These are phyloP conservation scores for Otus sunia DNA, from an alignment of 2,113 vertebrate genomes.

Conservation along the genomic window DNA sequence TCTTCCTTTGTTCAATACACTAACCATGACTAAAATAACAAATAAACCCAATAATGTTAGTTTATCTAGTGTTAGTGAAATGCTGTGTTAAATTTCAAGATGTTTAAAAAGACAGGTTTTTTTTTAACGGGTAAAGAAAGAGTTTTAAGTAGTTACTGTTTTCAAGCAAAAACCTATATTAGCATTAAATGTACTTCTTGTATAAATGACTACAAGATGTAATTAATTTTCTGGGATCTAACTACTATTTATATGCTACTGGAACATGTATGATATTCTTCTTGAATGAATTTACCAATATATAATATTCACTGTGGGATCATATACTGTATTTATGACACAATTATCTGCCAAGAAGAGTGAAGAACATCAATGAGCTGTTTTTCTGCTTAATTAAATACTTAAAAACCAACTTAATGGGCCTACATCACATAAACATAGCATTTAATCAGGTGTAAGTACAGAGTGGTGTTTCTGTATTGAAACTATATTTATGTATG, in stretches of 20 bases:
- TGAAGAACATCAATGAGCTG: constrained; percentile 17
- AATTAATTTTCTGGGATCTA: background rate
- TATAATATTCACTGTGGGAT: background rate
- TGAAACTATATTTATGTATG: background rate
- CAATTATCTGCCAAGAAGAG: constrained; percentile 12
- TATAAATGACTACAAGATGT: background rate
- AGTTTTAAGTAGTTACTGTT: background rate
- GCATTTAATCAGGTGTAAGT: background rate
- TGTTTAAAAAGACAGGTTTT: background rate
- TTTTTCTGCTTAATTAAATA: constrained; percentile 43
- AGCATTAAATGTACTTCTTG: background rate
- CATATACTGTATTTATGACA: background rate
- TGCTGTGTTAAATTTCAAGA: background rate
- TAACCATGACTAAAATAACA: background rate
- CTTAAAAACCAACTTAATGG: background rate
- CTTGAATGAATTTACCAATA: background rate
- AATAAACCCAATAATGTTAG: background rate
- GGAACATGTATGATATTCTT: background rate
- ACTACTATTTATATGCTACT: background rate
- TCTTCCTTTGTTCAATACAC: background rate
- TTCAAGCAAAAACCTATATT: background rate
- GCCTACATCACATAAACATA: background rate
- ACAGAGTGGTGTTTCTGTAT: background rate
- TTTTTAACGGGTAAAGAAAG: background rate
- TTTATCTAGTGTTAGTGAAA: background rate